Conservation (phyloP, 2,113 vertebrate genomes). For the Herpailurus yagouaroundi region DNA sequence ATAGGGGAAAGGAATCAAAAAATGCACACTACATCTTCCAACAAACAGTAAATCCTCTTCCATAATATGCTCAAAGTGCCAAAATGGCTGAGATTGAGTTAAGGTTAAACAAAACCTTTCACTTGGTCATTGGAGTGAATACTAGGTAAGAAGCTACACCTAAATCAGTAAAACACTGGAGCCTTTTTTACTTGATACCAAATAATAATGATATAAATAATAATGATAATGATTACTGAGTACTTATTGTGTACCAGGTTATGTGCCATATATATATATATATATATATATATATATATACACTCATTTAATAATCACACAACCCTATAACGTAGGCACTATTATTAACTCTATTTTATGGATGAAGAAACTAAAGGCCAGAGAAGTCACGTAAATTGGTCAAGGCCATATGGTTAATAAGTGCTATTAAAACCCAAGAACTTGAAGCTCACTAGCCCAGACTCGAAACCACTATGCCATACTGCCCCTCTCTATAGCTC, state of each 20-base stretch:
- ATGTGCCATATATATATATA: not conserved
- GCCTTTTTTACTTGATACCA: not conserved
- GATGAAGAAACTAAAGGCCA: slow-evolving; percentile 26
- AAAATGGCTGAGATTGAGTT: slow-evolving; percentile 42
- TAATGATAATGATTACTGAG: not conserved
- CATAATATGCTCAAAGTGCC: not conserved
- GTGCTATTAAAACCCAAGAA: not conserved
- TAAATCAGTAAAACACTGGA: not conserved
- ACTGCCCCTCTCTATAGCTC: not conserved
- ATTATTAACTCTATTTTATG: slow-evolving; percentile 35
- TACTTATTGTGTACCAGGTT: not conserved
- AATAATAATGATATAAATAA: not conserved
- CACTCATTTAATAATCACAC: slow-evolving; percentile 13
- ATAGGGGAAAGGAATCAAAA: not conserved
- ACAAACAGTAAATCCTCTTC: slow-evolving; percentile 36
- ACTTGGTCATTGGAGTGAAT: not conserved
- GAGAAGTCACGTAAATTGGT: not conserved
- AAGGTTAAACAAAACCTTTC: slow-evolving; percentile 29
- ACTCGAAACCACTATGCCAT: not conserved
- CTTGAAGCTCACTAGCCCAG: not conserved
- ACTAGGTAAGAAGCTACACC: not conserved
- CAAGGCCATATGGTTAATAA: not conserved
- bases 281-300: not conserved
- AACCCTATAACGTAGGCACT: not conserved
- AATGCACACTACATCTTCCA: not conserved